Conservation (phyloP, 2,113 vertebrate species). For the Eurystomus gularis region DNA sequence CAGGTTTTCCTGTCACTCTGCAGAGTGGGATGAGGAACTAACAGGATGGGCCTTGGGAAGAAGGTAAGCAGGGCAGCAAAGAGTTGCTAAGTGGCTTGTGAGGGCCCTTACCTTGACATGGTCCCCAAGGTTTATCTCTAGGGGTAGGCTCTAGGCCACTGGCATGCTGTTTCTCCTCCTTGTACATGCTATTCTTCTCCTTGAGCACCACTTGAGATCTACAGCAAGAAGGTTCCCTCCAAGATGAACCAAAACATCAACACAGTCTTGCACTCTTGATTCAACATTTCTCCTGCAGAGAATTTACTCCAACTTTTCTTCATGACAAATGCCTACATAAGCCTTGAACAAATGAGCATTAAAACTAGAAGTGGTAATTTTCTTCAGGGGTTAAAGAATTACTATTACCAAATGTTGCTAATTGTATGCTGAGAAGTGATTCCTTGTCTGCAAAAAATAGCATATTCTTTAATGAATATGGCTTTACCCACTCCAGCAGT, state of each 20-base stretch:
- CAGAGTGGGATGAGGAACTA: rapidly evolving
- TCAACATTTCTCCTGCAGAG: background rate
- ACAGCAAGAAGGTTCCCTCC: background rate
- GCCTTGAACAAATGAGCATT: background rate
- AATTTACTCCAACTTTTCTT: background rate
- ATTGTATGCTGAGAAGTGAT: background rate
- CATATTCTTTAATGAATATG: background rate
- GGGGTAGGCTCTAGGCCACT: background rate
- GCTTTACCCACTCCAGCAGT: background rate
- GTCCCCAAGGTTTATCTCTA: background rate
- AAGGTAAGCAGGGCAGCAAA: background rate
- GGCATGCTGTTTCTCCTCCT: background rate
- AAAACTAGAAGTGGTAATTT: background rate
- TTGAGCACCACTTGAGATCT: constrained; percentile 1
- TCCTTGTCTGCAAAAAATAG: background rate
- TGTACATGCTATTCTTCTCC: background rate
- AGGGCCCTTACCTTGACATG: background rate
- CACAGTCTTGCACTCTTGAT: background rate
- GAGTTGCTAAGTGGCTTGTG: background rate
- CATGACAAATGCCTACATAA: background rate
- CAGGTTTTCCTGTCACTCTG: background rate
- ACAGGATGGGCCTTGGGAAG: background rate
- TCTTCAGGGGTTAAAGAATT: background rate
- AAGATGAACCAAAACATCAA: background rate
- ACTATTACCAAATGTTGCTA: background rate